A percentile compares a stretch with the other conserved stretches of the same genome.
Conservation (phyloP, 2,888 invertebrate species). For the Plusia festucae region DNA sequence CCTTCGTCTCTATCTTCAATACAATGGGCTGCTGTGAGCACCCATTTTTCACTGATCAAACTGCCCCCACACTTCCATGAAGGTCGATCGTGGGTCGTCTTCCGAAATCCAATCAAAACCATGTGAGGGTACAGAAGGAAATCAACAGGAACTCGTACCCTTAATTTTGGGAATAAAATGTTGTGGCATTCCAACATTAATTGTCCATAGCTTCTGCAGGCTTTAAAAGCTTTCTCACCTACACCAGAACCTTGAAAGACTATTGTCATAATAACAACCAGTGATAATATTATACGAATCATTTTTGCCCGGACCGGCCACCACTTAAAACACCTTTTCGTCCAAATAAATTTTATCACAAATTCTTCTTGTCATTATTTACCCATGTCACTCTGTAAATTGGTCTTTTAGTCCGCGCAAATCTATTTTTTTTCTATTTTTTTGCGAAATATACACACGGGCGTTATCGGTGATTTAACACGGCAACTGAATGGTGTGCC, state of each 20-base stretch:
- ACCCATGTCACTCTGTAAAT: neutral
- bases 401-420: conserved; percentile 14
- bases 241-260: conserved; percentile 43
- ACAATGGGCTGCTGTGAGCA: conserved; percentile 85
- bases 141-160: conserved; percentile 82
- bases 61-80: conserved; percentile 86
- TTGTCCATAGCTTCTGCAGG: conserved; percentile 78
- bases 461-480: conserved; percentile 71
- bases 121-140: conserved; percentile 90
- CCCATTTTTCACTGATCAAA: conserved; percentile 80
- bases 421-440: conserved; percentile 23
- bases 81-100: conserved; percentile 49
- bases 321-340: neutral
- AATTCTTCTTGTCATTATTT: conserved; percentile 4
- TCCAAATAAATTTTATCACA: neutral
- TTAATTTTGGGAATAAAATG: conserved; percentile 71
- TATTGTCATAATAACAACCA: conserved; percentile 22
- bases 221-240: conserved; percentile 78
- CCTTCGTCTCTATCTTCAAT: conserved; percentile 81
- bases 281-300: conserved; percentile 20
- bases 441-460: conserved; percentile 48
- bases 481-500: conserved; percentile 62
- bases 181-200: conserved; percentile 85
- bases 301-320: conserved; percentile 30
- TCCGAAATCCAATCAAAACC: conserved; percentile 86